Evolutionary conservation across 1,140 invertebrate genomes (phyloP).

Genomic region (Pristionchus pacificus): DNA sequence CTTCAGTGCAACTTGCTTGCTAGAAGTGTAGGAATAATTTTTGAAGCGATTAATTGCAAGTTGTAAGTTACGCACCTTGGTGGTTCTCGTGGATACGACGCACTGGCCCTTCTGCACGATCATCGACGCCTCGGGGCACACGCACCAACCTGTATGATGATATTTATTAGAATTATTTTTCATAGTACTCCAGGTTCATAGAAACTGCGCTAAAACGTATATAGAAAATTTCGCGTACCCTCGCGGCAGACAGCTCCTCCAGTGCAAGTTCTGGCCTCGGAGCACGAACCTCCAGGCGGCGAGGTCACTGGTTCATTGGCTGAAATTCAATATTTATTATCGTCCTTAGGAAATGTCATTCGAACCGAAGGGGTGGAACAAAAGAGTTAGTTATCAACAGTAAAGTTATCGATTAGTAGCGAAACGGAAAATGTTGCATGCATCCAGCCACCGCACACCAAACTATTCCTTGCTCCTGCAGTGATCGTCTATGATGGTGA

Average conservation of each 20-base stretch:
- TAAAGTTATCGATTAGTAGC: too few species aligned
- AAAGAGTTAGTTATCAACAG: not conserved
- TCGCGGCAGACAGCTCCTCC: constrained; percentile 45
- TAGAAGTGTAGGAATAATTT: too few species aligned
- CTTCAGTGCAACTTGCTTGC: too few species aligned
- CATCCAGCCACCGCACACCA: too few species aligned
- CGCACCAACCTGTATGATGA: constrained; percentile 47
- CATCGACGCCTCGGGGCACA: constrained; percentile 50
- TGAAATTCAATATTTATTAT: constrained; percentile 27
- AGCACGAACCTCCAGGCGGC: constrained; percentile 46
- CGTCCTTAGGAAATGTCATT: not conserved
- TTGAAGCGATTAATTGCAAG: too few species aligned
- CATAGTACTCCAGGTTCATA: not conserved
- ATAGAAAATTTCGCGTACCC: too few species aligned
- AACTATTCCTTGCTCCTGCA: too few species aligned
- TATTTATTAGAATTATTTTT: too few species aligned
- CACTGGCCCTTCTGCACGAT: constrained; percentile 45
- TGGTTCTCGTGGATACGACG: constrained; percentile 35
- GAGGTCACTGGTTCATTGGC: constrained; percentile 32
- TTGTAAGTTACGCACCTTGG: too few species aligned
- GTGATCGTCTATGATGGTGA: too few species aligned
- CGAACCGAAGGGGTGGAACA: not conserved
- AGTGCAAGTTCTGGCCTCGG: constrained; percentile 39
- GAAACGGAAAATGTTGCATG: too few species aligned
- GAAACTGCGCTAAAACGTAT: not conserved